A percentile compares a stretch with the other conserved stretches of the same genome.
Evolutionary conservation across 2,888 invertebrate species (phyloP).

Genomic region (Agrilus cyanescens): DNA sequence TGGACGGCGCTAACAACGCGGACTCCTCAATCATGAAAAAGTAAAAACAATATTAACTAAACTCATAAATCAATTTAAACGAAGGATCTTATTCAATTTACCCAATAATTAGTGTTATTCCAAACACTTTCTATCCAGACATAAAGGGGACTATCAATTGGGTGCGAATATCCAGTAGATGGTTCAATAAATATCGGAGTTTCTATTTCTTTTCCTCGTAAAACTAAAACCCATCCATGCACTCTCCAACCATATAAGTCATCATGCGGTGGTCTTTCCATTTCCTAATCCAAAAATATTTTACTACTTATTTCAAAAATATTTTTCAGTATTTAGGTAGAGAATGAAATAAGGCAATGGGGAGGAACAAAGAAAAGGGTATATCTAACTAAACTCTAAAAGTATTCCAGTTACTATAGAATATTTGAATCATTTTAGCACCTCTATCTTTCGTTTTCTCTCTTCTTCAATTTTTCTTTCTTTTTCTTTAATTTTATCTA

Average conservation of each 20-base stretch:
- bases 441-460: slow-evolving; percentile 15
- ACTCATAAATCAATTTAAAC: too few species aligned
- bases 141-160: slow-evolving; percentile 48
- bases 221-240: slow-evolving; percentile 75
- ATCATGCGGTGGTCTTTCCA: slow-evolving; percentile 54
- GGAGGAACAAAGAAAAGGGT: too few species aligned
- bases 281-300: slow-evolving; percentile 35
- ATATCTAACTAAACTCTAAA: too few species aligned
- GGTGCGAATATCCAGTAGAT: slow-evolving; percentile 57
- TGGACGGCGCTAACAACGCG: too few species aligned
- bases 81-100: slow-evolving; percentile 24
- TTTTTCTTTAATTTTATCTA: slow-evolving; percentile 28
- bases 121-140: slow-evolving; percentile 74
- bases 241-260: slow-evolving; percentile 54
- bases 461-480: slow-evolving; percentile 10
- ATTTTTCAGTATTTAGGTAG: neutral
- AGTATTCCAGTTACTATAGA: too few species aligned
- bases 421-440: neutral
- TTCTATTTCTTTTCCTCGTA: slow-evolving; percentile 46
- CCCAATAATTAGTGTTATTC: slow-evolving; percentile 78
- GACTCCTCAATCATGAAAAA: too few species aligned
- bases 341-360: too few species aligned
- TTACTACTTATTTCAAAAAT: slow-evolving; percentile 1
- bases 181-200: slow-evolving; percentile 75
- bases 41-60: too few species aligned